phyloP scores from a whole-genome alignment of 2,797 vertebrate genomes.

The Bovichtus variegatus region DNA sequence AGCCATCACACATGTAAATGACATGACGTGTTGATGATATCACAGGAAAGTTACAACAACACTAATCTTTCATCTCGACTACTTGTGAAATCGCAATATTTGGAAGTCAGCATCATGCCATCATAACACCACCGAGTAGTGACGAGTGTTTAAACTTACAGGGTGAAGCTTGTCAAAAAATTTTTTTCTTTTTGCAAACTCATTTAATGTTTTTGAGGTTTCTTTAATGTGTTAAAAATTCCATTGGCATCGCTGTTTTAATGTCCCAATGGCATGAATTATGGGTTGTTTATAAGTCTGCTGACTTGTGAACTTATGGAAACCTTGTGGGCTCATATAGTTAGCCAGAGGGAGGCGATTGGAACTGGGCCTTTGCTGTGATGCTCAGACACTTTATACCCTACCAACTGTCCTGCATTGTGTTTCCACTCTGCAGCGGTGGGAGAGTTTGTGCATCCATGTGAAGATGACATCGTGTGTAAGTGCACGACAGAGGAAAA shows the following conservation, averaged over 20 bases:
- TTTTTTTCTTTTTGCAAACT: neutral
- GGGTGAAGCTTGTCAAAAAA: neutral
- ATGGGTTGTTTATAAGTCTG: neutral
- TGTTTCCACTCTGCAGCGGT: conserved; percentile 82
- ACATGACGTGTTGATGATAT: neutral
- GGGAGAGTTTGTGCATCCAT: conserved; percentile 97
- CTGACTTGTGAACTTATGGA: neutral
- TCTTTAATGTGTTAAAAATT: neutral
- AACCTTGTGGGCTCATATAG: neutral
- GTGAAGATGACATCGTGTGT: conserved; percentile 97
- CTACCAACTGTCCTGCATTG: neutral
- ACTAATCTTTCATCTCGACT: too few species aligned
- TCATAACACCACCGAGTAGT: neutral
- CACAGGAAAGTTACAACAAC: neutral
- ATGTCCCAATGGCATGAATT: neutral
- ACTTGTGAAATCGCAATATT: neutral
- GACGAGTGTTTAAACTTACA: neutral
- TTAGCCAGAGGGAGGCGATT: neutral
- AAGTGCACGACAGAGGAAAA: conserved; percentile 95
- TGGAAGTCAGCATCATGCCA: neutral
- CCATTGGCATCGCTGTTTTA: neutral
- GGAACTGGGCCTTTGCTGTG: neutral
- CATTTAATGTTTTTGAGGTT: neutral
- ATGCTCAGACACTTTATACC: neutral
- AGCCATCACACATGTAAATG: neutral